Base-by-base conservation (phyloP, 2,888 invertebrate genomes). In the Hirtodrosophila alboralis region DNA sequence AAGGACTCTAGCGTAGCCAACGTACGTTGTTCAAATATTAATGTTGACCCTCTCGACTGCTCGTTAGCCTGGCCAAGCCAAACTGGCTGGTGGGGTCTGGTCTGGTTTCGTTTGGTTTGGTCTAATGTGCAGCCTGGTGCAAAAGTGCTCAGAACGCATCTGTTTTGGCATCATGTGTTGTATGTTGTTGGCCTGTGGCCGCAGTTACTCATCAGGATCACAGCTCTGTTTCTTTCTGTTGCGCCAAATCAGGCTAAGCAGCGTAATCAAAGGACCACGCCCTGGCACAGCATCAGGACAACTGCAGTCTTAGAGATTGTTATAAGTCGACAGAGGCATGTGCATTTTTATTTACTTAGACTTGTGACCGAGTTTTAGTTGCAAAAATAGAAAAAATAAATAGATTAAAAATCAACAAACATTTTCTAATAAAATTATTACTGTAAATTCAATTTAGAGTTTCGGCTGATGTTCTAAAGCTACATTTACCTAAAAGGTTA, bases 1-100 rank as follows among this genome's bases (percentile, higher is more conserved):
- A 73, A 68, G 60, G 66, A 79, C 56, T 63, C 40, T 18, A 70
- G 61, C 68, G 52, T 52, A 52, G 64, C 57, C 63, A 68, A 61
- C 70, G 84, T 73, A 84, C 86, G 86, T 75, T 86, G 69, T 64
- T 74, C 75, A 83, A 86, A 83, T 83, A 83, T 83, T 86, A 83
- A 83, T 83, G 86, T 75, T 77, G 84, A 80, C 84, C 81, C 84
- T 61, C 63, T 61, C 63, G 70, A 61, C 53, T 69, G 61, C 84
- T 78, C 84, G 77, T 78, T 83, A 83, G 77, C 61, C 52, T 30
- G 51, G 49, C 70, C 48, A 52, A 57, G 41, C 44, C 16, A n/a
- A 30, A 21, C 38, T 30, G 27, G 18, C 37, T 18, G 10, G n/a
- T n/a, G n/a, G n/a, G n/a, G n/a, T 8, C 64, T 56, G 59, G 37